phyloP scores from a whole-genome alignment of 2,113 vertebrate species.

The Brevimyrus niger region DNA sequence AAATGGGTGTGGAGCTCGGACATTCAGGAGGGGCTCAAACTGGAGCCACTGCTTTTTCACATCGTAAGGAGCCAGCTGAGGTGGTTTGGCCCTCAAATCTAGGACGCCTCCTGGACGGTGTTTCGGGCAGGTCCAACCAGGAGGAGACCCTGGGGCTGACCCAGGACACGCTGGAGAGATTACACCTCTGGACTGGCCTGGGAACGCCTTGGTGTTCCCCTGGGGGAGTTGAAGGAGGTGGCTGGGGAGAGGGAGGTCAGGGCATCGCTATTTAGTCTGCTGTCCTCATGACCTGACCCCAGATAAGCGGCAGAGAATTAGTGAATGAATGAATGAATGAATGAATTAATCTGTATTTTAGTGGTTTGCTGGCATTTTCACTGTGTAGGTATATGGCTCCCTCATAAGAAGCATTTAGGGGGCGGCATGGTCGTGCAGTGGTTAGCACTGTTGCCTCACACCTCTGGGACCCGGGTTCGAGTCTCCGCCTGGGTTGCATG shows the following conservation, averaged over 20 bases:
- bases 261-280: neutral
- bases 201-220: neutral
- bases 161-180: neutral
- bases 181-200: neutral
- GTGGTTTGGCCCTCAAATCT: neutral
- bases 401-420: neutral
- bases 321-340: too few species aligned
- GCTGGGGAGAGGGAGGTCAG: neutral
- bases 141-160: neutral
- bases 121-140: neutral
- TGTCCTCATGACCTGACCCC: neutral
- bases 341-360: neutral
- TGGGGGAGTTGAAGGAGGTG: too few species aligned
- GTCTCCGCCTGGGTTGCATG: too few species aligned
- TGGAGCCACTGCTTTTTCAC: neutral
- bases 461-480: too few species aligned
- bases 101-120: neutral
- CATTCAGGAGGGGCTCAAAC: neutral
- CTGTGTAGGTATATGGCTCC: neutral
- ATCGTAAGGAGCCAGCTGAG: neutral
- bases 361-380: neutral
- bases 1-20: neutral
- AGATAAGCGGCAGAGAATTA: neutral
- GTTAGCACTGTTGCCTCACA: too few species aligned
- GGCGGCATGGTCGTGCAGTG: too few species aligned